Evolutionary conservation across 2,888 invertebrate genomes (phyloP), one percentile per base, ranked within the genome.

Genomic region (Drosophila borealis): DNA sequence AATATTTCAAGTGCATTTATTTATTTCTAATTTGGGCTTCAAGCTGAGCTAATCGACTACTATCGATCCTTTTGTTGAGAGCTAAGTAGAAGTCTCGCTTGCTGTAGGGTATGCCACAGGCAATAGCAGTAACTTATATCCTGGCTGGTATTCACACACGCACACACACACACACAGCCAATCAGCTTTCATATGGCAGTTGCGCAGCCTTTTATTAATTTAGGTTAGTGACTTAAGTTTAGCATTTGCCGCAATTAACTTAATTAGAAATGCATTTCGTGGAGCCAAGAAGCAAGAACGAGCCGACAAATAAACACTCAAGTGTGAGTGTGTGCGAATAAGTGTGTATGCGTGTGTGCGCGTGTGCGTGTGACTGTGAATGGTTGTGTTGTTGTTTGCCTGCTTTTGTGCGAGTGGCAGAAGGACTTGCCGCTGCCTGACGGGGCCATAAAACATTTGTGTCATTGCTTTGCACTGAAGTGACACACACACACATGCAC

Each of bases 171-270:
- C 25, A 50, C 11, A 37, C 36, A 19, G 14, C 50, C 17, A 50
- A 29, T 2, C 10, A 57, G 41, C 48, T 61, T 46, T 62, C 57
- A 53, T 56, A 56, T 49, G 50, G 50, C 48, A 54, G 49, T 48
- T 65, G 70, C 70, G 69, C 65, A 67, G 74, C 72, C 74, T 73
- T 86, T 78, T 82, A 82, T 86, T 88, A 82, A 88, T 88, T 83
- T 88, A 78, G 87, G 89, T 82, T 87, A 81, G 86, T 83, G 81
- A 87, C 81, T 89, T 89, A 80, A 89, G 79, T 78, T 87, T 80
- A 83, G 81, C 81, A 80, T 86, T 88, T 86, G 88, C 89, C 78
- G 89, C 90, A 89, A 89, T 89, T 90, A 89, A 88, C 84, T 89
- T 89, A 89, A 89, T 89, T 90, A 89, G 90, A 90, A 88, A 83